Base-by-base conservation (phyloP, 2,113 vertebrate species). In the Thymallus thymallus region DNA sequence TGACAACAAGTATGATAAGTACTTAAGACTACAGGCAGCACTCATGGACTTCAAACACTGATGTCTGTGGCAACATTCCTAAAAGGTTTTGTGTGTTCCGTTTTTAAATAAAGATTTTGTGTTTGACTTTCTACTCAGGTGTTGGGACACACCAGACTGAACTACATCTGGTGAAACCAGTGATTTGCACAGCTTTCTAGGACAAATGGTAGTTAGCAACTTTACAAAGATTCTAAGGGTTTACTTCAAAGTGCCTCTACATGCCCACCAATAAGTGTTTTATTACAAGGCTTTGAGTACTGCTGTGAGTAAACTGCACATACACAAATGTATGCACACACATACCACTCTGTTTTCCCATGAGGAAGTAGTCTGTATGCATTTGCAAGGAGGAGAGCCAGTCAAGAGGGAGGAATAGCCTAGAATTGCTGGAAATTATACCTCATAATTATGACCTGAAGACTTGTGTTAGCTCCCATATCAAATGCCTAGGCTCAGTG, bases 1-100 rank as follows among this genome's bases (percentile, higher is more conserved):
- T 67, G 75, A 68, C 69, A 46, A 84, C 61, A 62, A 78, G 71
- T 87, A 75, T 66, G 26, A 16, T 30, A n/a, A 9, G 78, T 72
- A 78, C 72, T 72, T 83, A 67, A 86, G 88, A 91, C 92, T 93
- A 91, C 91, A 72, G 93, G 92, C 92, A 93, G 92, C 86, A 91
- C 87, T 90, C 75, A 23, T 80, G 81, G 80, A 85, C 80, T 87
- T 87, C 70, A 80, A 51, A 66, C 18, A 66, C 30, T 82, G 86
- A 18, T 18, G 46, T 51, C 46, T 88, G 84, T 86, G 84, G 83
- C 60, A 80, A 72, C 78, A 81, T 84, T 76, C 75, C 81, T 76
- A 76, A 78, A 55, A 65, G 75, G 76, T 80, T 80, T 66, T 80
- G 76, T 88, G 77, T 86, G 86, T 81, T 84, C 82, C 70, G 71